Conservation (phyloP, 1,140 invertebrate genomes). For the Lordiphosa collinella region DNA sequence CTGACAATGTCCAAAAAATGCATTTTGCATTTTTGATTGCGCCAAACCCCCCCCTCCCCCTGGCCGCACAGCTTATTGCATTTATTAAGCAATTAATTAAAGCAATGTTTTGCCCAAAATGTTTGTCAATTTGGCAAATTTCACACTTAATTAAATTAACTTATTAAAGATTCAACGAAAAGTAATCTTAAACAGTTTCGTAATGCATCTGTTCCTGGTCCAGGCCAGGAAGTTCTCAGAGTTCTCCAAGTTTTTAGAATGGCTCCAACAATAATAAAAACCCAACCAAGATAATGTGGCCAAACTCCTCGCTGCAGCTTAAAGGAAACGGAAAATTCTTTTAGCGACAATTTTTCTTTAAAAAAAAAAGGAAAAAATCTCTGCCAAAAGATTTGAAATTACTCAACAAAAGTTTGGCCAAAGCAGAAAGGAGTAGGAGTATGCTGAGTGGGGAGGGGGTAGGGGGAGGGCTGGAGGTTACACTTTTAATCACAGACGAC, state of each 20-base stretch:
- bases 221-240: slow-evolving; percentile 37
- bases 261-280: slow-evolving; percentile 10
- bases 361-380: slow-evolving; percentile 5
- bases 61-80: background rate
- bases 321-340: slow-evolving; percentile 1
- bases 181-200: too few relatives aligned
- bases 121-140: slow-evolving; percentile 27
- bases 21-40: slow-evolving; percentile 49
- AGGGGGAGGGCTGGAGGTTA: slow-evolving; percentile 13
- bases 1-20: slow-evolving; percentile 42
- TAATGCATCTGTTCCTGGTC: slow-evolving; percentile 7
- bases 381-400: slow-evolving; percentile 22
- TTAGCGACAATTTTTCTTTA: background rate
- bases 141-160: slow-evolving; percentile 13
- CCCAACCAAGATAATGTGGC: slow-evolving; percentile 29
- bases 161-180: too few relatives aligned
- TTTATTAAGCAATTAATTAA: slow-evolving; percentile 23
- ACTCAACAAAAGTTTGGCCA: slow-evolving; percentile 32
- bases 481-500: slow-evolving; percentile 47
- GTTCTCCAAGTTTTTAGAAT: slow-evolving; percentile 32
- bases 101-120: slow-evolving; percentile 2
- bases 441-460: too few relatives aligned
- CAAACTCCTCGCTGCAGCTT: background rate
- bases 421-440: background rate
- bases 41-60: background rate